phyloP scores from a whole-genome alignment of 2,113 vertebrate species.

The Natator depressus region DNA sequence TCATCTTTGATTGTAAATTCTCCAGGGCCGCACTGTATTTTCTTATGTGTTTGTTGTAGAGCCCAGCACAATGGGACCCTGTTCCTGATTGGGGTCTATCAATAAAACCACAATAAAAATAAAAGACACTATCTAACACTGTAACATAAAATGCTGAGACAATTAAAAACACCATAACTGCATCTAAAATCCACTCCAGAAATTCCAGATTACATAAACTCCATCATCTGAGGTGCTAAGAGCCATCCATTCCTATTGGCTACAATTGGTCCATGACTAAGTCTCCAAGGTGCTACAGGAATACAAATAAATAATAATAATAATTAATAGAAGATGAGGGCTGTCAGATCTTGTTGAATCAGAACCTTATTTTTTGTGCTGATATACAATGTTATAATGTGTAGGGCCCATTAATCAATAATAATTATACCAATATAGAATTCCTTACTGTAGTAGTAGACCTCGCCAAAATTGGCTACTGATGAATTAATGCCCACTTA shows the following conservation, averaged over 20 bases:
- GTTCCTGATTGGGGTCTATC: neutral
- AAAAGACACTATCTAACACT: neutral
- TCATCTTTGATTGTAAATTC: neutral
- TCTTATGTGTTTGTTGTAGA: neutral
- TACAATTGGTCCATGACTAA: no score
- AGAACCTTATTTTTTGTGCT: neutral
- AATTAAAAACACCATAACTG: neutral
- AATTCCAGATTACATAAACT: neutral
- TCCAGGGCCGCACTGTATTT: neutral
- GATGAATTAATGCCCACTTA: conserved; percentile 22
- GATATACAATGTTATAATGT: neutral
- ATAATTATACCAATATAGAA: conserved; percentile 7
- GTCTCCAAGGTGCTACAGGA: no score
- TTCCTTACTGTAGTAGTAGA: conserved; percentile 21
- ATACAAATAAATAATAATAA: no score
- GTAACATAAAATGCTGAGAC: neutral
- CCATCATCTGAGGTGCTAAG: neutral
- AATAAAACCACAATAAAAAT: neutral
- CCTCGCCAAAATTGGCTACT: conserved; percentile 12
- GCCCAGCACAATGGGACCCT: neutral
- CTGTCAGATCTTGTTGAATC: neutral
- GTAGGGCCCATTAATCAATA: neutral
- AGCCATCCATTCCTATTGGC: no score
- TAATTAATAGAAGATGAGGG: no score
- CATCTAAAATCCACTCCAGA: neutral